Evolutionary conservation across 2,888 invertebrate genomes (phyloP).

Genomic region (Arge pagana): DNA sequence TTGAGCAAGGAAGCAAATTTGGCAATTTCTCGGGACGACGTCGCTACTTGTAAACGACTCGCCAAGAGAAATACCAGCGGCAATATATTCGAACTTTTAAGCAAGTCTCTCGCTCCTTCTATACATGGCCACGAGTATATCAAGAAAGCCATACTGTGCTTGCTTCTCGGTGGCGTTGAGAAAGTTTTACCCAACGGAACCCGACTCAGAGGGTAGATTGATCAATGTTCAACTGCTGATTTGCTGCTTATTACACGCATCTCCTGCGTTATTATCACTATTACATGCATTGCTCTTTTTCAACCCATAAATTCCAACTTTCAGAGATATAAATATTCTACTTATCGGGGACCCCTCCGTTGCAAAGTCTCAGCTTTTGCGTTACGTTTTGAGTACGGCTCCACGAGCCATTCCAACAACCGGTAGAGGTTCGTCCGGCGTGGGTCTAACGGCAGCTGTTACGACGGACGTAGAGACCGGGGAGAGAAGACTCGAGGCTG

Average conservation of each 20-base stretch:
- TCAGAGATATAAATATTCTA: slow-evolving; percentile 82
- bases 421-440: slow-evolving; percentile 96
- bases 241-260: no score
- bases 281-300: not conserved
- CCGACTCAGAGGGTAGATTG: slow-evolving; percentile 79
- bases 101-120: slow-evolving; percentile 94
- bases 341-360: slow-evolving; percentile 99
- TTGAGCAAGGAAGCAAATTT: slow-evolving; percentile 85
- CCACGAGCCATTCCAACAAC: slow-evolving; percentile 97
- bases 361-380: slow-evolving; percentile 93
- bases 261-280: not conserved
- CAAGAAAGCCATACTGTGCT: slow-evolving; percentile 93
- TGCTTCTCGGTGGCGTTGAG: slow-evolving; percentile 93
- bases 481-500: slow-evolving; percentile 88
- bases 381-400: slow-evolving; percentile 93
- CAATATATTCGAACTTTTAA: slow-evolving; percentile 86
- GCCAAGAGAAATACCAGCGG: slow-evolving; percentile 68
- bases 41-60: slow-evolving; percentile 83
- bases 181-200: slow-evolving; percentile 92
- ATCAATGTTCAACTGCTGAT: no score
- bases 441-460: slow-evolving; percentile 98
- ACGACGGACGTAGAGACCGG: slow-evolving; percentile 95
- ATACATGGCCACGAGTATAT: slow-evolving; percentile 97
- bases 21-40: slow-evolving; percentile 82
- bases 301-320: slow-evolving; percentile 14